Conservation (phyloP, 2,888 invertebrate genomes). For the Tridacna crocea region DNA sequence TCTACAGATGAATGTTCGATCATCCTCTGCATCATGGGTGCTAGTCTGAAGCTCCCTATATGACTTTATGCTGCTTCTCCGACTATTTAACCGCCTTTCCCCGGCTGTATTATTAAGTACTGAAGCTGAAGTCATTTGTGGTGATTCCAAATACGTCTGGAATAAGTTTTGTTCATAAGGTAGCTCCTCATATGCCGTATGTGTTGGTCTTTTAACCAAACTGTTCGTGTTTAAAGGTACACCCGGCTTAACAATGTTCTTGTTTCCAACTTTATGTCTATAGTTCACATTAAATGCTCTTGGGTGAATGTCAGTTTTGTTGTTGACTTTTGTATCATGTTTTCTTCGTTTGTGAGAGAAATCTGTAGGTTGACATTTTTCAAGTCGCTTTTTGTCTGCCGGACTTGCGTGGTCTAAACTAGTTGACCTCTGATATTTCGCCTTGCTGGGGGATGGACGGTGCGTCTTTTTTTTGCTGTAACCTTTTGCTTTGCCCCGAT, state of each 20-base stretch:
- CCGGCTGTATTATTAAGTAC: background rate
- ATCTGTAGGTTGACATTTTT: no score
- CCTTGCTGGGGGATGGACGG: background rate
- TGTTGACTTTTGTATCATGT: no score
- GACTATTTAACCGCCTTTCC: background rate
- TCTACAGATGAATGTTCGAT: background rate
- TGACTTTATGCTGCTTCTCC: background rate
- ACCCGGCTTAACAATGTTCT: background rate
- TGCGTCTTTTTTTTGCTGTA: no score
- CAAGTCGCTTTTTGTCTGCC: no score
- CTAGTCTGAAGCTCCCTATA: background rate
- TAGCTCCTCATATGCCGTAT: background rate
- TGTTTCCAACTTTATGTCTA: no score
- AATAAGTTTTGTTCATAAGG: background rate
- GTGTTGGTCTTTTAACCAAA: background rate
- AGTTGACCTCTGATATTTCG: background rate
- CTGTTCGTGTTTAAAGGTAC: background rate
- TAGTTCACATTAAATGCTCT: no score
- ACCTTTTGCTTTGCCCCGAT: background rate
- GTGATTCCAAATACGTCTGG: background rate
- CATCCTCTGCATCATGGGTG: background rate
- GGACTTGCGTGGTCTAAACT: no score
- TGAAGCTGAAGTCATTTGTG: background rate
- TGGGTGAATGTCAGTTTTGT: no score
- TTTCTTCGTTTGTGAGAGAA: no score